Evolutionary conservation across 2,797 vertebrate genomes (phyloP), one percentile per base, ranked within the genome.

Genomic region (Malacoraja senta): DNA sequence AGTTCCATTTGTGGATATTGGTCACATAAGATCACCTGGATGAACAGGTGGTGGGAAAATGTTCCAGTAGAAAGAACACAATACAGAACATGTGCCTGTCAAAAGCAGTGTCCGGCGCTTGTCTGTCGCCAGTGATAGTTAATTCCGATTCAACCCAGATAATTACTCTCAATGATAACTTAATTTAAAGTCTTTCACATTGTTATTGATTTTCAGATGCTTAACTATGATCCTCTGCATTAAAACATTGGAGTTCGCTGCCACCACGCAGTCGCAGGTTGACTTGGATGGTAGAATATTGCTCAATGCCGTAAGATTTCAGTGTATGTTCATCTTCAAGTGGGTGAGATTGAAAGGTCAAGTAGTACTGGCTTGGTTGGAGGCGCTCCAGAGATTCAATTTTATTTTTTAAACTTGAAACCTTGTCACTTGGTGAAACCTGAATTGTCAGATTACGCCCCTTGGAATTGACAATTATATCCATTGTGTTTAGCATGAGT

Each of bases 331-430:
- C 93, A 29, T 95, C 94, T 38, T 94, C 86, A 77, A 95, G 93
- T 83, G 93, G 17, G 0, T 79, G 88, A 38, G 94, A 94, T 26
- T 2, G 74, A 93, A 94, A 94, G 86, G 93, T 38, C 24, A 95
- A 94, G 76, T 93, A 93, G 76, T 94, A 95, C 32, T 91, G 88
- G 8, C 35, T 32, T 12, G 0, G 76, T 3, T 0, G 90, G 24
- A 94, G 21, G 3, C 91, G 94, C 19, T 91, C 58, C 61, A 44
- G 53, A 32, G 93, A 88, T 86, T 94, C 93, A 8, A 95, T 94
- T 93, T 95, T 94, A 35, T 94, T 77, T 44, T 95, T 95, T 68
- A 94, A 93, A 72, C 1, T 76, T 32, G 91, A 32, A 71, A 95
- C 3, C 0, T 24, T 32, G 76, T 93, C 74, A 0, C 9, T 35